Conservation (phyloP, 2,797 vertebrate species). For the Molothrus aeneus region DNA sequence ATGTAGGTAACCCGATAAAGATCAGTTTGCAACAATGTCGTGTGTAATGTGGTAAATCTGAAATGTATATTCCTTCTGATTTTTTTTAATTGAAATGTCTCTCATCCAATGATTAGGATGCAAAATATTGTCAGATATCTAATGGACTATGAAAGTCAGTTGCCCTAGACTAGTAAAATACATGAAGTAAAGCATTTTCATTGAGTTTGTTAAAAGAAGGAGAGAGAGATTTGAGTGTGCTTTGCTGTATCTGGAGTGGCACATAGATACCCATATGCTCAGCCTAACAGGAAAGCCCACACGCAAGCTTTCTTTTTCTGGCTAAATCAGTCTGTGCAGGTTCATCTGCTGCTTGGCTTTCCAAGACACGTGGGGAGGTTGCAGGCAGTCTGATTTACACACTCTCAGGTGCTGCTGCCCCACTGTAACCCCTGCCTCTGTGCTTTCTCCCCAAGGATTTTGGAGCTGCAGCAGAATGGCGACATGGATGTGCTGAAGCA, state of each 20-base stretch:
- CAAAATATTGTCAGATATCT: background rate
- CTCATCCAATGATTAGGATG: background rate
- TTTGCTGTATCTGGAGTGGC: background rate
- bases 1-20: background rate
- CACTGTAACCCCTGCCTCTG: constrained; percentile 8
- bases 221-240: background rate
- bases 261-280: background rate
- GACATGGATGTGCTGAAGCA: constrained; percentile 97
- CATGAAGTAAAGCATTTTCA: background rate
- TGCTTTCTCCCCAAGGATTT: constrained; percentile 83
- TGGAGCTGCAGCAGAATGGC: constrained; percentile 97
- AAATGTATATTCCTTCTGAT: constrained; percentile 14
- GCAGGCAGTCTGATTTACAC: background rate
- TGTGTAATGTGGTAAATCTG: background rate
- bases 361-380: background rate
- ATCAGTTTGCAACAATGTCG: background rate
- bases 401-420: background rate
- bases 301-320: background rate
- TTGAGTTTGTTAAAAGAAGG: background rate
- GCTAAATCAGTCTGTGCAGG: background rate
- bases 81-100: background rate
- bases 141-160: background rate
- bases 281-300: background rate
- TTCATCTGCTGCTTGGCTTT: background rate
- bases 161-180: background rate